Evolutionary conservation across 2,888 invertebrate genomes (phyloP), one percentile per base, ranked within the genome.

Genomic region (Andrena praecox): DNA sequence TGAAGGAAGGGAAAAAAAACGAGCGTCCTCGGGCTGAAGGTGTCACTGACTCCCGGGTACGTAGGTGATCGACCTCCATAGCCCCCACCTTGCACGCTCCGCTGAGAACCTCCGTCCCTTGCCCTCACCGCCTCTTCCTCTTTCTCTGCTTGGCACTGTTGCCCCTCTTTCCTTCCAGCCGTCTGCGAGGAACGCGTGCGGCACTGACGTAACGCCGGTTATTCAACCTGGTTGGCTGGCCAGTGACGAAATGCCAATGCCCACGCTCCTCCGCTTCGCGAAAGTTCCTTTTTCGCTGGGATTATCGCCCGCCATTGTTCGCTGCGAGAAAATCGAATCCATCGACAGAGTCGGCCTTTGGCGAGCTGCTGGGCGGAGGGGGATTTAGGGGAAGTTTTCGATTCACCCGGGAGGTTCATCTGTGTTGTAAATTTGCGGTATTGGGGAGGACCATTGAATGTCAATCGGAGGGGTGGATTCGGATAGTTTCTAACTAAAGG

Each of bases 21-120:
- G 85, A 87, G 77, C 89, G 89, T 90, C 91, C 87, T 87, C 87
- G 88, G 72, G 85, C 82, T 29, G 88, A 88, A 93, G 93, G 93
- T 94, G 94, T 94, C 94, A 94, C 93, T 94, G 94, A 93, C 93
- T 93, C 93, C 91, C 90, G 92, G 24, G 56, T 91, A 89, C 93
- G 91, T 94, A 93, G 94, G 94, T 94, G 94, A 94, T 94, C 94
- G 94, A 94, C 93, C 94, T 94, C 93, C 91, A 92, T 92, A 91
- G 89, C 85, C 90, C 89, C 88, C 89, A 88, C 85, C 87, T 83
- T 72, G 70, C 79, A 66, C 69, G 77, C 74, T 76, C 62, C 64
- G 71, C 72, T 67, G 68, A 52, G 77, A 76, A 82, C 84, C 86
- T 82, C 77, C 86, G 82, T 83, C 87, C 78, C 82, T 82, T 81